A percentile compares a stretch with the other conserved stretches of the same genome.
These are phyloP conservation scores for Montipora cactus DNA, from an alignment of 64 coral and sea anemone species.

Conservation along the genomic window DNA sequence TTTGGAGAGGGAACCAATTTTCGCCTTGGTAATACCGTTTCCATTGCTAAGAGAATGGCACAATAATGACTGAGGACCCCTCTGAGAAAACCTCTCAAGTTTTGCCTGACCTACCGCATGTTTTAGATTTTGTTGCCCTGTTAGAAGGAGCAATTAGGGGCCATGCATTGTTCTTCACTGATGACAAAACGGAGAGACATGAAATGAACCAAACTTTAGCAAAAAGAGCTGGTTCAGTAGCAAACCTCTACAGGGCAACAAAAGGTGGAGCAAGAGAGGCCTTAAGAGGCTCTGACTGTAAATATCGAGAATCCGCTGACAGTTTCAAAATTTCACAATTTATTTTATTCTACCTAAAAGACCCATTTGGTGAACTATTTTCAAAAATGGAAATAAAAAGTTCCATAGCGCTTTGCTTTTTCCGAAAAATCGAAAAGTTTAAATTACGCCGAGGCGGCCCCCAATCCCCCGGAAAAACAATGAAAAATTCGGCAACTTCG, in stretches of 20 bases:
- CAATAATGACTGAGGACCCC: background rate
- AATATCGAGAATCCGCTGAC: no score
- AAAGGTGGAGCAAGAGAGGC: conserved; percentile 39
- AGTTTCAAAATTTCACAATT: no score
- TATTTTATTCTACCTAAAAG: no score
- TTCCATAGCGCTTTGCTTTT: no score
- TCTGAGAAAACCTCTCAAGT: background rate
- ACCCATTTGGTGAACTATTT: no score
- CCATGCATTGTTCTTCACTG: conserved; percentile 11
- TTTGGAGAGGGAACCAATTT: conserved; percentile 37
- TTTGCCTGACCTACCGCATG: background rate
- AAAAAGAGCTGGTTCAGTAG: conserved; percentile 42
- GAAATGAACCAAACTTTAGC: conserved; percentile 42
- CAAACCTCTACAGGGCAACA: conserved; percentile 30
- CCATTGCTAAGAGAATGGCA: conserved; percentile 58
- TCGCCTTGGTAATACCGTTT: conserved; percentile 59
- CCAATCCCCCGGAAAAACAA: no score
- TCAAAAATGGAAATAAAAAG: no score
- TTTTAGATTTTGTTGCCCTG: conserved; percentile 26
- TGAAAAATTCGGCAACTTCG: no score
- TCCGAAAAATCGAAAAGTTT: no score
- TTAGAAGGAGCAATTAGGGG: conserved; percentile 13
- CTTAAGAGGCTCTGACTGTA: no score
- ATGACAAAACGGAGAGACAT: conserved; percentile 32
- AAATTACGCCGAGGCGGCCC: no score